Percentiles rank a stretch among this genome's conserved stretches.
Evolutionary conservation across 2,888 invertebrate genomes (phyloP).

Genomic region (Actias luna): DNA sequence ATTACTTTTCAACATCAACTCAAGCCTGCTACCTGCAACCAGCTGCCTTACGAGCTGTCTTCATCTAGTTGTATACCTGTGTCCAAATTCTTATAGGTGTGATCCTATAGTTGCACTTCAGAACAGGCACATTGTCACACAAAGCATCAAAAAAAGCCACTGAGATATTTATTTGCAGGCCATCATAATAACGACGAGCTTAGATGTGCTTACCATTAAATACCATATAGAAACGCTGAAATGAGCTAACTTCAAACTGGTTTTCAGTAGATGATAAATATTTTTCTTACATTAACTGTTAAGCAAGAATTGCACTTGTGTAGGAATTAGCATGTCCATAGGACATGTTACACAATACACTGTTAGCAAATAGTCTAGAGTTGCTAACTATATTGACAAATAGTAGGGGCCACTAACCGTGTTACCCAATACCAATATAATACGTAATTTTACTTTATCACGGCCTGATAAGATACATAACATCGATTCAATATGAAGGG

Average conservation of each 20-base stretch:
- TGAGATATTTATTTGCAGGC: too few species aligned
- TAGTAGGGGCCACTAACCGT: constrained; percentile 7
- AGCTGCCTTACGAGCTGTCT: too few species aligned
- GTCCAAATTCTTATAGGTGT: too few species aligned
- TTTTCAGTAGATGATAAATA: neutral
- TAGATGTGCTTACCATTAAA: too few species aligned
- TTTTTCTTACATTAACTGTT: neutral
- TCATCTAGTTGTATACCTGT: too few species aligned
- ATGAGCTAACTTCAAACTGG: neutral
- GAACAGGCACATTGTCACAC: too few species aligned
- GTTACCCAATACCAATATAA: constrained; percentile 9
- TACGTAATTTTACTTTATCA: constrained; percentile 9
- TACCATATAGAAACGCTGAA: neutral
- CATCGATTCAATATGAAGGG: constrained; percentile 12
- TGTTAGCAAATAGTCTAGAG: neutral
- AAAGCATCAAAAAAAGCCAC: too few species aligned
- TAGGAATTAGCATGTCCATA: neutral
- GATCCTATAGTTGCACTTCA: too few species aligned
- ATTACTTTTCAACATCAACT: too few species aligned
- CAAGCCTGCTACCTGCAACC: too few species aligned
- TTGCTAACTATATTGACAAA: constrained; percentile 1
- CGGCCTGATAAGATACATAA: constrained; percentile 12
- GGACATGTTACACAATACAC: neutral
- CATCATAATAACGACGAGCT: too few species aligned
- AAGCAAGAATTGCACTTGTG: neutral